These are phyloP conservation scores for Drosophila subpulchrella DNA, from an alignment of 1,140 invertebrate species.

Conservation along the genomic window DNA sequence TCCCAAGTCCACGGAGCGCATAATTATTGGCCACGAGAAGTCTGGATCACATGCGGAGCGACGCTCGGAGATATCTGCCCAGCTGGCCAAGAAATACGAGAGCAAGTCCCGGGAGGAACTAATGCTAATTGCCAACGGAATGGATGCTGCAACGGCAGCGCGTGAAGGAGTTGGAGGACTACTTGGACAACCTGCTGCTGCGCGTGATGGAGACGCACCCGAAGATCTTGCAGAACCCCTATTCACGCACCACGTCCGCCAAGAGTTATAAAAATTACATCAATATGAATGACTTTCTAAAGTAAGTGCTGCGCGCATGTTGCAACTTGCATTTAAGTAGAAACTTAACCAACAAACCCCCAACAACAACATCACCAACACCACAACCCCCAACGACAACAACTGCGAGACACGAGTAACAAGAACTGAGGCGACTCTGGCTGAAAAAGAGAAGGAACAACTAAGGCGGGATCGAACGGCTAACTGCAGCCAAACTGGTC, in stretches of 20 bases:
- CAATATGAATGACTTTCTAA: conserved; percentile 84
- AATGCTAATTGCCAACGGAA: conserved; percentile 91
- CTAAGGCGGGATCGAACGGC: conserved; percentile 15
- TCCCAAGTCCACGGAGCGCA: conserved; percentile 87
- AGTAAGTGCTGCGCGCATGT: conserved; percentile 68
- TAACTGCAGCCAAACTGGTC: conserved; percentile 21
- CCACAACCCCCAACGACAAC: conserved; percentile 21
- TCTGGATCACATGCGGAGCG: conserved; percentile 76
- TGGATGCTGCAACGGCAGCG: conserved; percentile 94
- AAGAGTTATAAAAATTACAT: conserved; percentile 85
- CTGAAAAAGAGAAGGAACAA: conserved; percentile 1
- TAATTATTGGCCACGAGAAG: conserved; percentile 93
- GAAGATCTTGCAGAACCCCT: conserved; percentile 95
- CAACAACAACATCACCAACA: conserved; percentile 26
- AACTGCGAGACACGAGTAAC: conserved; percentile 8
- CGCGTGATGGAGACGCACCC: conserved; percentile 97
- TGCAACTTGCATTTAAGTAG: conserved; percentile 60
- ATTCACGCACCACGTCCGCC: conserved; percentile 84
- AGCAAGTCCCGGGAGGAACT: conserved; percentile 94
- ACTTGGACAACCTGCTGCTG: conserved; percentile 94
- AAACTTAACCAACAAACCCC: conserved; percentile 47
- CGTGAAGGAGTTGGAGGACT: conserved; percentile 95
- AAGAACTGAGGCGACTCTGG: conserved; percentile 9
- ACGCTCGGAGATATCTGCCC: conserved; percentile 88
- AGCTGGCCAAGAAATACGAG: conserved; percentile 91